Evolutionary conservation across 2,888 invertebrate genomes (phyloP).

Genomic region (Andrena praecox): DNA sequence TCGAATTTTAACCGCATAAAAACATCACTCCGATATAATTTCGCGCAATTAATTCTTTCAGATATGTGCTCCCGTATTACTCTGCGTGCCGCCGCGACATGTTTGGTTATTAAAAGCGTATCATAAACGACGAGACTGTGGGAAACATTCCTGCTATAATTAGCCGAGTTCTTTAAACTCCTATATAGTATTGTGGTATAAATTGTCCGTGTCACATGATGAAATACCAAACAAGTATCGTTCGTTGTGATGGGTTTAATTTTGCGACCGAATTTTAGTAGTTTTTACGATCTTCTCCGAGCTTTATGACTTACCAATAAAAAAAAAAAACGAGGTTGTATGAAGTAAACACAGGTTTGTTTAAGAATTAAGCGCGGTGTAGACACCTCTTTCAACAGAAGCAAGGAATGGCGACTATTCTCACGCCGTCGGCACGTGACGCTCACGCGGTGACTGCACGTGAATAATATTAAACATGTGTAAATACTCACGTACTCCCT

Average conservation of each 20-base stretch:
- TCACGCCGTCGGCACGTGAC: constrained; percentile 29
- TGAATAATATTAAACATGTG: background rate
- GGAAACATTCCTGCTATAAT: background rate
- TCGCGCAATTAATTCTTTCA: background rate
- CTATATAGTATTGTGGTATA: background rate
- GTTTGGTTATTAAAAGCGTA: background rate
- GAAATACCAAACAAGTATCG: background rate
- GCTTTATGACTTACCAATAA: constrained; percentile 2
- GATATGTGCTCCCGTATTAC: background rate
- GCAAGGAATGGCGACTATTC: constrained; percentile 24
- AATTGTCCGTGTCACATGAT: background rate
- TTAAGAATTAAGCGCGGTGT: background rate
- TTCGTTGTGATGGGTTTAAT: no score
- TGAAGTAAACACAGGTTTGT: background rate
- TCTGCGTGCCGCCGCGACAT: no score
- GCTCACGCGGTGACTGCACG: background rate
- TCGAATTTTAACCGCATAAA: constrained; percentile 17
- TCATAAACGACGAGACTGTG: background rate
- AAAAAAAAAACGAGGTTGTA: background rate
- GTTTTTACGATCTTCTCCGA: no score
- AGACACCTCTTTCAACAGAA: background rate
- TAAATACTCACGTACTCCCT: no score
- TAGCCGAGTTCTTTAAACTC: background rate
- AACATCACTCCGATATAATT: background rate
- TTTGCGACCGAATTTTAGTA: no score